These are phyloP conservation scores for Phataginus tricuspis DNA, from an alignment of 2,797 vertebrate species.

Conservation along the genomic window DNA sequence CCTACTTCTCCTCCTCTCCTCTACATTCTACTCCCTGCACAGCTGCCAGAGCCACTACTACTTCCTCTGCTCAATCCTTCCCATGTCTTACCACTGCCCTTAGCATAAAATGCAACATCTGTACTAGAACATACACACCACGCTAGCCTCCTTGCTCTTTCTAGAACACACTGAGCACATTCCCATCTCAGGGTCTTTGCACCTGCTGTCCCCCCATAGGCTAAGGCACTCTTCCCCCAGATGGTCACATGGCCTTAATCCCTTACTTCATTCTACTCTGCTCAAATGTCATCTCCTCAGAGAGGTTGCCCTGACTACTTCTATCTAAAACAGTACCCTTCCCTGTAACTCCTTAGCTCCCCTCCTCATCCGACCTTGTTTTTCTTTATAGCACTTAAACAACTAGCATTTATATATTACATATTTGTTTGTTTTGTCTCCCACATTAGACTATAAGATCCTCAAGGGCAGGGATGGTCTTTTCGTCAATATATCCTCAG, in stretches of 20 bases:
- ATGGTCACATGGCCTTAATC: fast-evolving
- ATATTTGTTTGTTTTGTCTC: not conserved
- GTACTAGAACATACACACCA: not conserved
- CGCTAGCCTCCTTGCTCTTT: not conserved
- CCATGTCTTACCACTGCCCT: not conserved
- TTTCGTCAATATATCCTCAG: not conserved
- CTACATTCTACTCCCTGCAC: not conserved
- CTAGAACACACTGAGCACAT: not conserved
- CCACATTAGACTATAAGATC: not conserved
- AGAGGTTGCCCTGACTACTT: not conserved
- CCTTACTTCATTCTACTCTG: not conserved
- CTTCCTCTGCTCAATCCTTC: not conserved
- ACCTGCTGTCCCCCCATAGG: not conserved
- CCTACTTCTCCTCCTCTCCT: not conserved
- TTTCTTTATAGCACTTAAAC: not conserved
- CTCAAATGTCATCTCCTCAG: not conserved
- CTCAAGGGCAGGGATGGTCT: not conserved
- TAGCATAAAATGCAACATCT: not conserved
- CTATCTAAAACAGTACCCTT: not conserved
- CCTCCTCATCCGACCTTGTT: not conserved
- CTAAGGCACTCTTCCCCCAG: not conserved
- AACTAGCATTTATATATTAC: not conserved
- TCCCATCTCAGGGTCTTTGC: not conserved
- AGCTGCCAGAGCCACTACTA: no score
- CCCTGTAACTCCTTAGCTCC: not conserved